Evolutionary conservation across 1,140 invertebrate species (phyloP), one percentile per base, ranked within the genome.

Genomic region (Drosophila virilis): DNA sequence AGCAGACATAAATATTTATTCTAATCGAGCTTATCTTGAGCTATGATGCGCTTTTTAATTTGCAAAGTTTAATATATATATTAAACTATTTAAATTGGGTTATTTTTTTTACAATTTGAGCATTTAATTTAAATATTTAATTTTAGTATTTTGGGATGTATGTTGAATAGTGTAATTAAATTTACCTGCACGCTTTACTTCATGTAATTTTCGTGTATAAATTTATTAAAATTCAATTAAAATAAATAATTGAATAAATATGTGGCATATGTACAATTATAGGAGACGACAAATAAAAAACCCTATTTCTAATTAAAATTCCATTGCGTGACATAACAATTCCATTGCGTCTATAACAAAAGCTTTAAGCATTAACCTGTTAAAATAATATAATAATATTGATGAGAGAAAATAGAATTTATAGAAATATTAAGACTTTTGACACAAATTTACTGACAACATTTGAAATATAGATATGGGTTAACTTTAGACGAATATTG

Each of bases 301-400:
- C 42, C 13, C 22, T 22, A 43, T 59, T 79, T 88, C 83, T 83
- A 88, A 86, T 86, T 86, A 86, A 88, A 67, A 83, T 89, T 86
- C 80, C 71, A 37, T 33, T 12, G n/a, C 17, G 17, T 17, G n/a
- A n/a, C n/a, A n/a, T n/a, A n/a, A n/a, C n/a, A 67, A 83, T 89
- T 86, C 80, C 71, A 37, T 33, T 12, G n/a, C 17, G 17, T 17
- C n/a, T 57, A 55, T 28, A 12, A 12, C 1, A 55, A 6, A 28
- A 32, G 22, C 22, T 28, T 28, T 28, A 5, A 5, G 22, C 22
- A 28, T 28, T 28, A 28, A 0, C 22, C 22, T 28, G 5, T 28
- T 28, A 6, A 32, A 50, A n/a, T 42, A 13, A n/a, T 50, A 1
- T 32, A 32, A 50, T 2, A 32, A 10, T n/a, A 32, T 8, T 13